Conservation (phyloP, 2,888 invertebrate species). For the Drosophila mimica region DNA sequence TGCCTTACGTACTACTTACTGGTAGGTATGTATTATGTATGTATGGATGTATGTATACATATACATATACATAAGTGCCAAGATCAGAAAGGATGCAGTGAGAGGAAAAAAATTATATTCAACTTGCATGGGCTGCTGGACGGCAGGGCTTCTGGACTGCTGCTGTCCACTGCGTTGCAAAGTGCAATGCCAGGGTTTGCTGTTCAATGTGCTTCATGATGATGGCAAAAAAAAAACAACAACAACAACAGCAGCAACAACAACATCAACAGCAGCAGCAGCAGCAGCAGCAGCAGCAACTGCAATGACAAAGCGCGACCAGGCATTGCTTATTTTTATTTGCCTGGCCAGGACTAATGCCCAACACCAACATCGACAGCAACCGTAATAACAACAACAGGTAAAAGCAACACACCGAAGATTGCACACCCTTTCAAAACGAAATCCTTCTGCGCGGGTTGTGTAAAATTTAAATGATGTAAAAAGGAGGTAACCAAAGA, state of each 20-base stretch:
- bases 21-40: slow-evolving; percentile 32
- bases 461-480: neutral
- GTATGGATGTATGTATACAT: slow-evolving; percentile 32
- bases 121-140: slow-evolving; percentile 18
- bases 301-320: slow-evolving; percentile 50
- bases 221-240: slow-evolving; percentile 33
- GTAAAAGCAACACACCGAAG: neutral
- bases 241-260: slow-evolving; percentile 8
- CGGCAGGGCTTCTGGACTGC: neutral
- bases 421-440: neutral
- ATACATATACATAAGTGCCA: slow-evolving; percentile 40
- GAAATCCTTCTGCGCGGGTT: neutral
- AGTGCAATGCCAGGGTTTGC: slow-evolving; percentile 54
- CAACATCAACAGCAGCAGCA: slow-evolving; percentile 20
- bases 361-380: slow-evolving; percentile 42
- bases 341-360: slow-evolving; percentile 76
- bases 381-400: slow-evolving; percentile 24
- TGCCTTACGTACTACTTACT: slow-evolving; percentile 44
- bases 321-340: slow-evolving; percentile 79
- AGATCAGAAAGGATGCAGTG: slow-evolving; percentile 17
- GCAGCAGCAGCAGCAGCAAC: slow-evolving; percentile 12
- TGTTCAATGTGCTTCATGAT: slow-evolving; percentile 75
- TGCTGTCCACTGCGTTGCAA: slow-evolving; percentile 9
- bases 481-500: neutral
- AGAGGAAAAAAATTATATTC: slow-evolving; percentile 32